Evolutionary conservation across 2,113 vertebrate species (phyloP), one percentile per base, ranked within the genome.

Genomic region (Cyrtonyx montezumae): DNA sequence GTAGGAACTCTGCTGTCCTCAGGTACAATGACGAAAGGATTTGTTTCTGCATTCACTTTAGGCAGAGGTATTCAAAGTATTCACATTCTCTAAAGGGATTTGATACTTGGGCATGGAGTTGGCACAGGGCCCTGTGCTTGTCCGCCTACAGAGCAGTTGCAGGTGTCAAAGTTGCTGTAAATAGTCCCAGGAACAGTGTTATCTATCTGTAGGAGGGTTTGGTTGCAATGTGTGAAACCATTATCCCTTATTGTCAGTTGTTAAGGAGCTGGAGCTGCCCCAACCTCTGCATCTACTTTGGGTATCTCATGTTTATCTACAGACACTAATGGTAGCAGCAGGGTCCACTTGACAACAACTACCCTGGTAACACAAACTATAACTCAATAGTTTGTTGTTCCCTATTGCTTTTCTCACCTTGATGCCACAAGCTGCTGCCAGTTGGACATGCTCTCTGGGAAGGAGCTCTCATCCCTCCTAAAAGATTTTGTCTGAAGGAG

Each of bases 111-210:
- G 34, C 51, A 53, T 65, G 74, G 32, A 45, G 63, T 74, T 46
- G 49, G 42, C 36, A 14, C 13, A 78, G 23, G 74, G 8, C 55
- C 48, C 92, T 14, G 2, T 85, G 68, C 56, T 77, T 51, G 13
- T 74, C 87, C 87, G 74, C 87, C 87, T 85, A 77, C 81, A 56
- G 79, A 93, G 68, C 79, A 88, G 79, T 58, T 95, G 87, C 89
- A 91, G 87, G 82, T 84, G 59, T 91, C 3, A 2, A n/a, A 68
- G 61, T 71, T 86, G 68, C 79, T 86, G 87, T 91, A 69, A 93
- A 80, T 88, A 91, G 93, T 59, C 43, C 73, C 80, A 43, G 19
- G 69, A 84, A 61, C 45, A 15, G 58, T 11, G 22, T 42, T 82
- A 12, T 21, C 63, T 43, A 26, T 85, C 71, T 14, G 76, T 94